Percentiles rank a stretch among this genome's conserved stretches.
Conservation (phyloP, 2,113 vertebrate genomes). For the Agelaius tricolor region DNA sequence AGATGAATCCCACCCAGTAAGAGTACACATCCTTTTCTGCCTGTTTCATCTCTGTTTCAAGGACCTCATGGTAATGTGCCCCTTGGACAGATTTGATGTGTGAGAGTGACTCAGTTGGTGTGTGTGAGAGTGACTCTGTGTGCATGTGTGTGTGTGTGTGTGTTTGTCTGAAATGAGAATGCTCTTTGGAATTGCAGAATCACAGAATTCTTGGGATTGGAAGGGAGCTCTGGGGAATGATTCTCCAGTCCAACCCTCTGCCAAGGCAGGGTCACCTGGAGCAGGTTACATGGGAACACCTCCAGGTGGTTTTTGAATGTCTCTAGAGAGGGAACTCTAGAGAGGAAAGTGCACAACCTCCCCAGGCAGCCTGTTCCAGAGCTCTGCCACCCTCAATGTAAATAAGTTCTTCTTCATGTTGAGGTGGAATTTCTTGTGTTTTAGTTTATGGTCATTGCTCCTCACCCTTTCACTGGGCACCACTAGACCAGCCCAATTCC, state of each 20-base stretch:
- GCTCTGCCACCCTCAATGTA: not conserved
- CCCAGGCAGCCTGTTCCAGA: not conserved
- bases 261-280: not conserved
- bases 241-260: not conserved
- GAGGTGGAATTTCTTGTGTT: not conserved
- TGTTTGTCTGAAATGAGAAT: not conserved
- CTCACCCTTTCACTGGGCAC: fast-evolving
- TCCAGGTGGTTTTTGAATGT: not conserved
- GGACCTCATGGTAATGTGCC: not conserved
- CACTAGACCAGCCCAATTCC: not conserved
- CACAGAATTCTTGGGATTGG: not conserved
- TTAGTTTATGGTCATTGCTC: not conserved
- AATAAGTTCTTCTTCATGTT: not conserved
- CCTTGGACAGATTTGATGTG: not conserved
- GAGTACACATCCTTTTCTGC: not conserved
- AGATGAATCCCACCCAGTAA: conserved; percentile 14
- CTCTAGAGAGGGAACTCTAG: not conserved
- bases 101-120: not conserved
- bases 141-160: not conserved
- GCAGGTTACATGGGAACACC: not conserved
- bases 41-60: not conserved
- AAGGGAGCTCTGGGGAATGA: not conserved
- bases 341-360: not conserved
- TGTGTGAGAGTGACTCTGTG: not conserved
- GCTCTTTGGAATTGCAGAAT: not conserved